These are phyloP conservation scores for Mormoops blainvillei DNA, from an alignment of 2,113 vertebrate species.

Conservation along the genomic window DNA sequence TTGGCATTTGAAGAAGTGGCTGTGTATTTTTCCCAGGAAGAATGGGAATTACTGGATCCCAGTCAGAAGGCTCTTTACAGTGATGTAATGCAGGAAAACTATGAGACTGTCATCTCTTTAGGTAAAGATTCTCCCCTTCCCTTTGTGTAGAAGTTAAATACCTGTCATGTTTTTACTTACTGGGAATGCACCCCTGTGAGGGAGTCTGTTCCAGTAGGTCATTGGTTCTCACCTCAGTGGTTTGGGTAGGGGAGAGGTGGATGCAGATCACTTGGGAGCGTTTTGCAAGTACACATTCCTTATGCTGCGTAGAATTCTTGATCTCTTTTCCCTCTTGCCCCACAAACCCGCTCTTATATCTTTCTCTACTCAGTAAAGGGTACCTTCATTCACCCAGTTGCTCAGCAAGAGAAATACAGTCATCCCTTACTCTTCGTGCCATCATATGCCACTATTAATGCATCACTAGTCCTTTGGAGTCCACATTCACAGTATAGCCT, in stretches of 20 bases:
- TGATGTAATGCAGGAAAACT: constrained; percentile 66
- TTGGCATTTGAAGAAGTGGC: constrained; percentile 72
- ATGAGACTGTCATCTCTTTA: constrained; percentile 61
- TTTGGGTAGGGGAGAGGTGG: background rate
- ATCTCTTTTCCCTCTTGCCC: background rate
- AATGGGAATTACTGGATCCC: constrained; percentile 61
- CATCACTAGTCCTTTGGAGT: background rate
- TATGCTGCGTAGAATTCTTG: background rate
- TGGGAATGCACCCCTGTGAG: background rate
- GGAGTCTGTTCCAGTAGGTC: background rate
- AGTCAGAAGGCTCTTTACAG: constrained; percentile 66
- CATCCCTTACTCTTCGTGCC: background rate
- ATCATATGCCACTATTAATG: background rate
- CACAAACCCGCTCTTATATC: background rate
- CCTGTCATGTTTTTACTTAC: background rate
- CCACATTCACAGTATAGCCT: background rate
- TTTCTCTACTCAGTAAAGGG: background rate
- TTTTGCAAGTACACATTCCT: background rate
- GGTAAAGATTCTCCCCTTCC: constrained; percentile 46
- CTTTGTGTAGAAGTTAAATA: background rate
- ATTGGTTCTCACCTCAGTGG: background rate
- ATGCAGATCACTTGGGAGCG: background rate
- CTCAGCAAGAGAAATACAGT: background rate
- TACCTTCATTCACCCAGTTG: background rate
- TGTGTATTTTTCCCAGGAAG: constrained; percentile 70